phyloP scores from a whole-genome alignment of 2,797 vertebrate species.

The Poliocrania exsul region DNA sequence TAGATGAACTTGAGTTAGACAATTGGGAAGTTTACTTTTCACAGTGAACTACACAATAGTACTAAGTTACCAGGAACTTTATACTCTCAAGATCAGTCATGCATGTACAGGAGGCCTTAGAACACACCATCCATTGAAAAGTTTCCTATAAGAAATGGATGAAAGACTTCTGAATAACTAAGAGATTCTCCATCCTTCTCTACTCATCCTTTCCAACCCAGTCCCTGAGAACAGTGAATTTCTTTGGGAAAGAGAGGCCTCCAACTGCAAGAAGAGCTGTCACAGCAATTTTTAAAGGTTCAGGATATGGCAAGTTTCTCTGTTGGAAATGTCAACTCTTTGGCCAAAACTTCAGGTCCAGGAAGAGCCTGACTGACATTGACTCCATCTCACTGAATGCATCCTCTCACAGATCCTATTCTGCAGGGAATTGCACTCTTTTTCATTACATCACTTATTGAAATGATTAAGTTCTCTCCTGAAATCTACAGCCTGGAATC shows the following conservation, averaged over 20 bases:
- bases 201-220: not conserved
- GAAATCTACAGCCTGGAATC: not conserved
- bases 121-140: not conserved
- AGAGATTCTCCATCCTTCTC: not conserved
- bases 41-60: not conserved
- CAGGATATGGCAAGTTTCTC: not conserved
- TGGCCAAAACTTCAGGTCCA: not conserved
- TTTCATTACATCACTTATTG: not conserved
- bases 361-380: not conserved
- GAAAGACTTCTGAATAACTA: not conserved
- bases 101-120: not conserved
- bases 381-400: not conserved
- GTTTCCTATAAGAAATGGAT: not conserved
- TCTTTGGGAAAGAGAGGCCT: not conserved
- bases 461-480: not conserved
- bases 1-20: not conserved
- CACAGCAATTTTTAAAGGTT: not conserved
- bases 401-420: not conserved
- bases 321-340: not conserved
- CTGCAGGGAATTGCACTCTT: fast-evolving
- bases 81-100: not conserved
- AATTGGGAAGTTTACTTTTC: not conserved
- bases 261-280: not conserved
- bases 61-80: not conserved
- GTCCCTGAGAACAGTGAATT: not conserved